A percentile compares a stretch with the other conserved stretches of the same genome.
Evolutionary conservation across 2,797 vertebrate species (phyloP).

Genomic region (Podargus strigoides): DNA sequence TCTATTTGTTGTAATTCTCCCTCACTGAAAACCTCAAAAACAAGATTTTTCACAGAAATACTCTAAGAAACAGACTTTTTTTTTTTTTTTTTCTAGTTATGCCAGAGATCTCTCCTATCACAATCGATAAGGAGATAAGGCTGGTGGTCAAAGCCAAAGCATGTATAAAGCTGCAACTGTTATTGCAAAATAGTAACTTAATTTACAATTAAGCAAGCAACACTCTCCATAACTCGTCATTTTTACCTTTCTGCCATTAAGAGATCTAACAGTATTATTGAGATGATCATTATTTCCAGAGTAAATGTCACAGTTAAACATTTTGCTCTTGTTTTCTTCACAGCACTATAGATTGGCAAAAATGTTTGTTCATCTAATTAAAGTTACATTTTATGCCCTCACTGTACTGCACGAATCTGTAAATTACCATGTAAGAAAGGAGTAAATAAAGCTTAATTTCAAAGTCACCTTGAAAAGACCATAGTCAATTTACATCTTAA

Average conservation of each 20-base stretch:
- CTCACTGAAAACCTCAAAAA: not conserved
- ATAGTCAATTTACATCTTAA: not conserved
- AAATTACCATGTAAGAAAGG: not conserved
- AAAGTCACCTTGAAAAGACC: not conserved
- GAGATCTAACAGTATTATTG: not conserved
- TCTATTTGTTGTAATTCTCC: not conserved
- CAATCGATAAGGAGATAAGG: fast-evolving
- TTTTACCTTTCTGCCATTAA: not conserved
- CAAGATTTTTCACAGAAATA: not conserved
- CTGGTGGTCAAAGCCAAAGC: not conserved
- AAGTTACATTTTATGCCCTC: not conserved
- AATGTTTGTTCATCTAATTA: not conserved
- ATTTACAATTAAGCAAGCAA: not conserved
- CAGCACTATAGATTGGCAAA: not conserved
- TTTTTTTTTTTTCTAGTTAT: not conserved
- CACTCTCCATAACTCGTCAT: not conserved
- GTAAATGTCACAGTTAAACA: not conserved
- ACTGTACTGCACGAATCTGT: not conserved
- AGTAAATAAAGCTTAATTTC: not conserved
- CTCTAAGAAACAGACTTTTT: not conserved
- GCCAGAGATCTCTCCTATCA: not conserved
- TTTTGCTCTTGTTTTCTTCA: not conserved
- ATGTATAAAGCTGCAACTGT: not conserved
- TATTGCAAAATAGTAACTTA: not conserved
- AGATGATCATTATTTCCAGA: not conserved